A percentile compares a stretch with the other conserved stretches of the same genome.
phyloP scores from a whole-genome alignment of 1,140 invertebrate genomes.

The Nasonia vitripennis region DNA sequence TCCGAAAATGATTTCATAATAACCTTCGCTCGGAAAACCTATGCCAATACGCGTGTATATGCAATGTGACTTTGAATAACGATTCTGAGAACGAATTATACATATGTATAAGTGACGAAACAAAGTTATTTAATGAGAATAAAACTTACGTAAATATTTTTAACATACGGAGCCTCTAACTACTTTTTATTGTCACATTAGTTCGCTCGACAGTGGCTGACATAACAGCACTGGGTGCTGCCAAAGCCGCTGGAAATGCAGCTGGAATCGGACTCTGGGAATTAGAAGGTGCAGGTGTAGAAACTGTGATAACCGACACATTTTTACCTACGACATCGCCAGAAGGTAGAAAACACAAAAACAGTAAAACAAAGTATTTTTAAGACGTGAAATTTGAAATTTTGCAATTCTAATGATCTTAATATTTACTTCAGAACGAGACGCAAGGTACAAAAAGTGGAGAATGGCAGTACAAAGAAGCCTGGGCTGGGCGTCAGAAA shows the following conservation, averaged over 20 bases:
- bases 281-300: constrained; percentile 74
- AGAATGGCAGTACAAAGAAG: constrained; percentile 94
- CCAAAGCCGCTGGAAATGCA: constrained; percentile 91
- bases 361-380: not conserved
- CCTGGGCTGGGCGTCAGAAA: constrained; percentile 87
- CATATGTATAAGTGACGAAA: no score
- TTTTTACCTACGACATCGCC: constrained; percentile 87
- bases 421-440: constrained; percentile 80
- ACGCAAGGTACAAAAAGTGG: constrained; percentile 90
- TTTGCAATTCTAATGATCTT: not conserved
- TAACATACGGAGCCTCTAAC: not conserved
- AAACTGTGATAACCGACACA: constrained; percentile 81
- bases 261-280: constrained; percentile 82
- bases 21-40: no score
- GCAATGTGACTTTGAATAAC: no score
- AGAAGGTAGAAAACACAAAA: constrained; percentile 76
- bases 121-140: not conserved
- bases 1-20: no score
- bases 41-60: not conserved
- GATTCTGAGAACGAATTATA: no score
- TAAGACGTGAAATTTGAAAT: not conserved
- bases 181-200: constrained; percentile 62
- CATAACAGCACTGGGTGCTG: constrained; percentile 92
- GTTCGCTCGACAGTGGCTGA: constrained; percentile 90
- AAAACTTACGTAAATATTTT: not conserved